These are phyloP conservation scores for Rousettus leschenaultii DNA, from an alignment of 2,113 vertebrate genomes.

Conservation along the genomic window DNA sequence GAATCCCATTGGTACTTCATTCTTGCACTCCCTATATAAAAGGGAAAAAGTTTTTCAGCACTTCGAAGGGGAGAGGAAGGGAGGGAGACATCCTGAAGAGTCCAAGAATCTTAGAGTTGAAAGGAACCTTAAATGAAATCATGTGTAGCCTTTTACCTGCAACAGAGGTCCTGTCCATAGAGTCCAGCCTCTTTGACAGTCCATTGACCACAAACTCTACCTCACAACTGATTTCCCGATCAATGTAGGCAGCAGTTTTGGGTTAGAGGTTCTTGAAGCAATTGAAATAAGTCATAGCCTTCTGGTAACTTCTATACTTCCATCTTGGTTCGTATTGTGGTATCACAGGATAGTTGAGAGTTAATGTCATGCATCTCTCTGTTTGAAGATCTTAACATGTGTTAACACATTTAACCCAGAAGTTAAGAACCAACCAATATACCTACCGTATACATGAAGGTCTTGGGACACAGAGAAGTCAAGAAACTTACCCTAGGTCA, in stretches of 20 bases:
- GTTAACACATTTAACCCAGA: not conserved
- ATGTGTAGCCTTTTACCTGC: not conserved
- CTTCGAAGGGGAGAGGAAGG: not conserved
- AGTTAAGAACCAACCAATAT: not conserved
- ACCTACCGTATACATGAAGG: not conserved
- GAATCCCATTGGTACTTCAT: not conserved
- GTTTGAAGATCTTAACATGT: not conserved
- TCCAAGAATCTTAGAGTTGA: not conserved
- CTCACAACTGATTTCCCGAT: not conserved
- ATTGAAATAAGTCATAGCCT: not conserved
- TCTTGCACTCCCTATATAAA: not conserved
- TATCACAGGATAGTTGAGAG: not conserved
- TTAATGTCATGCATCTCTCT: not conserved
- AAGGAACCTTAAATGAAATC: not conserved
- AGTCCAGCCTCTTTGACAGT: not conserved
- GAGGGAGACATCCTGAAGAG: not conserved
- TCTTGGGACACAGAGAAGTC: not conserved
- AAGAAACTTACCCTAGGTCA: not conserved
- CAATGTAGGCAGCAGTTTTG: not conserved
- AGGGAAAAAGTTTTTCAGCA: not conserved
- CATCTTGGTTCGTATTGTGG: not conserved
- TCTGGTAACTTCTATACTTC: not conserved
- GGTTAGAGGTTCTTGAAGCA: not conserved
- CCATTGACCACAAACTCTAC: not conserved
- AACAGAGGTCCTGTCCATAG: accelerated